These are phyloP conservation scores for Nerophis ophidion DNA, from an alignment of 2,113 vertebrate genomes.

Conservation along the genomic window DNA sequence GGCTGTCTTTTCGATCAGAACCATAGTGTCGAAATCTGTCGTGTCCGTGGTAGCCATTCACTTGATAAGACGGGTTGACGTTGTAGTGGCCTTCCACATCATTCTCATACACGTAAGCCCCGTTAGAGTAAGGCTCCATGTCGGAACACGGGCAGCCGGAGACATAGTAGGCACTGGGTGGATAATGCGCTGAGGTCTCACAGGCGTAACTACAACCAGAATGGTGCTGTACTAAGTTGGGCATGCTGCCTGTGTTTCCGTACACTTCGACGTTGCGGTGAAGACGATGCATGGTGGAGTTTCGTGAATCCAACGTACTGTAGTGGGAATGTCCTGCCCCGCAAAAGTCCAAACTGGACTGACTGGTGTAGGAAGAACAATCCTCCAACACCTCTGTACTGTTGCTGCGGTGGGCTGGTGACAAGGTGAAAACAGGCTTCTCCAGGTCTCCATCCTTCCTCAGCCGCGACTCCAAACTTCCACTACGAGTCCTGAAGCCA, in stretches of 20 bases:
- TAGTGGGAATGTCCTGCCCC: constrained; percentile 68
- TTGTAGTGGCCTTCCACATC: constrained; percentile 92
- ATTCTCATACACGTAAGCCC: constrained; percentile 82
- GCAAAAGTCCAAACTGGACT: constrained; percentile 86
- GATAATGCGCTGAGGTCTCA: constrained; percentile 74
- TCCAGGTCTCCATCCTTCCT: constrained; percentile 71
- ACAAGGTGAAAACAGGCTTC: constrained; percentile 78
- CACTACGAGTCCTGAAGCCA: constrained; percentile 84
- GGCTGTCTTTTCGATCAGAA: constrained; percentile 73
- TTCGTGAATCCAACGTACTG: constrained; percentile 72
- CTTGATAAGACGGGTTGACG: constrained; percentile 85
- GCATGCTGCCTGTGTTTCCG: constrained; percentile 87
- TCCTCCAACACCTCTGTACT: constrained; percentile 90
- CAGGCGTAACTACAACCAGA: constrained; percentile 69
- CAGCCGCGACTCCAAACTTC: constrained; percentile 83
- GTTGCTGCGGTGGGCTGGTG: constrained; percentile 82
- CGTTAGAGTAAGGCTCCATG: constrained; percentile 74
- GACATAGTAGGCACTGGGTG: constrained; percentile 78
- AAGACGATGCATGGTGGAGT: constrained; percentile 71
- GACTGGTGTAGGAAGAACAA: constrained; percentile 88
- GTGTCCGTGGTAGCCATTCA: constrained; percentile 78
- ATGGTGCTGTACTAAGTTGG: constrained; percentile 87
- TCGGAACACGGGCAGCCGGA: constrained; percentile 75
- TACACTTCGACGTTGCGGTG: constrained; percentile 82
- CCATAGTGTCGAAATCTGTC: constrained; percentile 81